A percentile compares a stretch with the other conserved stretches of the same genome.
phyloP scores from a whole-genome alignment of 1,140 invertebrate species.

The Oreohelix idahoensis region DNA sequence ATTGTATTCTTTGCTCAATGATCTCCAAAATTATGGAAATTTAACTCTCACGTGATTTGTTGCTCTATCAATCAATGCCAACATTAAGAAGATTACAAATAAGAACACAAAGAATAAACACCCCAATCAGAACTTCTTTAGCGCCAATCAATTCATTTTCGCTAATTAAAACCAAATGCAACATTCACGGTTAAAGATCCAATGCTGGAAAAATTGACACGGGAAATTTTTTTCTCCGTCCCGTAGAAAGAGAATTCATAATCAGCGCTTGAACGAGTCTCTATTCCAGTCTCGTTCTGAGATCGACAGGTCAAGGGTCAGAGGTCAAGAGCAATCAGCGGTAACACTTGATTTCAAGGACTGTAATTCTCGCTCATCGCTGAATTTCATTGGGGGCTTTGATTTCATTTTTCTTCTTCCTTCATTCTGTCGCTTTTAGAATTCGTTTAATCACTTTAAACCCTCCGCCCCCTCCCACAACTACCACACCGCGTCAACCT shows the following conservation, averaged over 20 bases:
- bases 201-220: conserved; percentile 8
- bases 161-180: conserved; percentile 9
- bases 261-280: conserved; percentile 1
- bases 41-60: neutral
- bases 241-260: neutral
- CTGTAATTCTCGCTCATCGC: neutral
- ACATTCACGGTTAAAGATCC: neutral
- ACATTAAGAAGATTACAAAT: neutral
- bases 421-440: neutral
- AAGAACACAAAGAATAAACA: neutral
- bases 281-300: neutral
- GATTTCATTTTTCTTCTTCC: neutral
- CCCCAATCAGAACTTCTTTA: neutral
- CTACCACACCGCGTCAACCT: neutral
- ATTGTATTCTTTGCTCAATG: neutral
- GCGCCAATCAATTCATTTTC: conserved; percentile 11
- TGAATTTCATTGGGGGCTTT: neutral
- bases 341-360: conserved; percentile 17
- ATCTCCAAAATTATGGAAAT: neutral
- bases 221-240: neutral
- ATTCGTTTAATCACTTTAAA: neutral
- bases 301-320: conserved; percentile 19
- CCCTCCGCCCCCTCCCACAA: neutral
- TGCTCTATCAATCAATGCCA: neutral
- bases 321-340: conserved; percentile 24